Evolutionary conservation across 92 coral and sea anemone genomes (phyloP), one percentile per base, ranked within the genome.

Genomic region (Bergia puertoricense): DNA sequence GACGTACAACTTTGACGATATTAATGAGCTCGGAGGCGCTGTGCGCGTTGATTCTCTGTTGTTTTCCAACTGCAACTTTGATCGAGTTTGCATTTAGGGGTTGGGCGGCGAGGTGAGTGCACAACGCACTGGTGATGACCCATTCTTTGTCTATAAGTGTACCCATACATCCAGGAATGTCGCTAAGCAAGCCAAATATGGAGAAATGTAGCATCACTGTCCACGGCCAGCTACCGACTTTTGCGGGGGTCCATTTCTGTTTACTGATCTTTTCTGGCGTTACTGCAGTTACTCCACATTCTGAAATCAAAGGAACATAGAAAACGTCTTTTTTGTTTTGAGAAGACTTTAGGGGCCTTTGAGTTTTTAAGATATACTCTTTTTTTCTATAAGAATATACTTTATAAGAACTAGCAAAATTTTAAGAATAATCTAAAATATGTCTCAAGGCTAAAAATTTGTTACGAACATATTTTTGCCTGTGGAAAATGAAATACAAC

Each of bases 121-220:
- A 96, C 75, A 94, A 95, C 4, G 95, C 91, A 5, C 96, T 90
- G 38, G 97, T 94, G 51, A 96, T 80, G 51, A 96, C 91, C 98
- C 98, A 96, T 79, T 96, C 89, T 65, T 94, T 90, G 91, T 93
- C 95, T 10, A 96, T 90, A 45, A 96, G 88, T 43, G 98, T 93
- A 45, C 98, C 99, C 96, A 96, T 91, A 79, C 97, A 94, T 77
- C 98, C 98, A 67, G 91, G 95, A 23, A 93, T 90, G 86, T 88
- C 85, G 7, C 65, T 57, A 45, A 77, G 46, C 11, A 76, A 10
- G 43, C 46, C 80, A 42, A 15, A 90, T 69, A 86, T 76, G 75
- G 89, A 80, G 73, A 92, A 89, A 80, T 92, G 93, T 81, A 96
- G 92, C 59, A 94, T 89, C 1, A 91, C 97, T 59, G 92, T 79